Evolutionary conservation across 2,888 invertebrate genomes (phyloP), one percentile per base, ranked within the genome.

Genomic region (Cryptosula pallasiana): DNA sequence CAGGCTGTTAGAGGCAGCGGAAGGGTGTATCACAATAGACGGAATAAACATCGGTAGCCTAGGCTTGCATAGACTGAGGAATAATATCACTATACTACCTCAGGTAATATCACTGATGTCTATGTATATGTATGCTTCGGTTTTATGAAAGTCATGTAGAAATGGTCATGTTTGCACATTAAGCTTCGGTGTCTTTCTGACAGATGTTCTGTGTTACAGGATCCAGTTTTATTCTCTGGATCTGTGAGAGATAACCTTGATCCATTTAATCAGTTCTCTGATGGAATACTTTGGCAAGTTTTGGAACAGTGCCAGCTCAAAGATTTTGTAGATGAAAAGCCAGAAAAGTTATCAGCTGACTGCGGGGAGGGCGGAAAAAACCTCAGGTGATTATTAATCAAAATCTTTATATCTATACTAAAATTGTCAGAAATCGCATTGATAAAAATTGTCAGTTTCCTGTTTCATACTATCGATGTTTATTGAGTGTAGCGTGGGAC

Each of bases 401-500:
- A n/a, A n/a, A n/a, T n/a, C n/a, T n/a, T n/a, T n/a, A n/a, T n/a
- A n/a, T n/a, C n/a, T n/a, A n/a, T n/a, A n/a, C n/a, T n/a, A n/a
- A n/a, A n/a, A n/a, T n/a, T n/a, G n/a, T n/a, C n/a, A n/a, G n/a
- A n/a, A n/a, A n/a, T n/a, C n/a, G n/a, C n/a, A n/a, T n/a, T n/a
- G n/a, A n/a, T n/a, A n/a, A n/a, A n/a, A n/a, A n/a, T n/a, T n/a
- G n/a, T n/a, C n/a, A n/a, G n/a, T n/a, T n/a, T n/a, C n/a, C n/a
- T n/a, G n/a, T n/a, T n/a, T n/a, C n/a, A n/a, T n/a, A n/a, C n/a
- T n/a, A n/a, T n/a, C n/a, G n/a, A n/a, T n/a, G n/a, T n/a, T n/a
- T n/a, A n/a, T n/a, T n/a, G n/a, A n/a, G n/a, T n/a, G n/a, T n/a
- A 93, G 93, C 45, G 92, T 92, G 76, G 93, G 93, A 0, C 93